Conservation (phyloP, 2,888 invertebrate genomes). For the Macropis europaea region DNA sequence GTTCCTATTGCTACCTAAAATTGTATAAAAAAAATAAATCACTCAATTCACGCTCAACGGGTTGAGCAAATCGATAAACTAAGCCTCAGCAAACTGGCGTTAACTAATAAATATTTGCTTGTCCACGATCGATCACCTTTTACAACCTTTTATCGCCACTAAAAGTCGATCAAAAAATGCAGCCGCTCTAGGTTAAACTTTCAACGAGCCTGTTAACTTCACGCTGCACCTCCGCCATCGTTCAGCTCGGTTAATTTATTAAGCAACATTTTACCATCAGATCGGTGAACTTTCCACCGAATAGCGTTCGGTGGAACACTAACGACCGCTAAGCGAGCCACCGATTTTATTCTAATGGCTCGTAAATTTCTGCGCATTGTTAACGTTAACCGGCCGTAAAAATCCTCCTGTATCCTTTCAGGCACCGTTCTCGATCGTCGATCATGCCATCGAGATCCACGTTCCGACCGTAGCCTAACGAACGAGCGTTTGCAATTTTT, state of each 20-base stretch:
- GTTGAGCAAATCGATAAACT: neutral
- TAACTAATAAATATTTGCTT: conserved; percentile 2
- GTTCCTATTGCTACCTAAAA: too few relatives aligned
- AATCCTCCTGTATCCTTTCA: conserved; percentile 27
- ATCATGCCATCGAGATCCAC: conserved; percentile 14
- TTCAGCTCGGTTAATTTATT: conserved; percentile 24
- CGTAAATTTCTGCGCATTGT: conserved; percentile 47
- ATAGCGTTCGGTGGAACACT: conserved; percentile 1
- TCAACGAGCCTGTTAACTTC: neutral
- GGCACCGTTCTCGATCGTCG: neutral
- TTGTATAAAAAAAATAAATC: too few relatives aligned
- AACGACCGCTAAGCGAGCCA: conserved; percentile 8
- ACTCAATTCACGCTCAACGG: neutral
- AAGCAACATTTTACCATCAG: neutral
- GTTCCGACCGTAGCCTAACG: neutral
- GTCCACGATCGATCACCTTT: neutral
- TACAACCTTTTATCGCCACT: neutral
- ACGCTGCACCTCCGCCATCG: neutral
- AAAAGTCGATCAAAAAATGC: neutral
- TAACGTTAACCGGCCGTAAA: conserved; percentile 36
- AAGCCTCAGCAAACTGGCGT: neutral
- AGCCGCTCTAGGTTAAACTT: neutral
- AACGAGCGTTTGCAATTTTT: neutral
- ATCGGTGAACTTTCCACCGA: neutral
- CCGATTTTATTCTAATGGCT: conserved; percentile 32